phyloP scores from a whole-genome alignment of 1,140 invertebrate genomes.

The Macrotrachela quadricornifera region DNA sequence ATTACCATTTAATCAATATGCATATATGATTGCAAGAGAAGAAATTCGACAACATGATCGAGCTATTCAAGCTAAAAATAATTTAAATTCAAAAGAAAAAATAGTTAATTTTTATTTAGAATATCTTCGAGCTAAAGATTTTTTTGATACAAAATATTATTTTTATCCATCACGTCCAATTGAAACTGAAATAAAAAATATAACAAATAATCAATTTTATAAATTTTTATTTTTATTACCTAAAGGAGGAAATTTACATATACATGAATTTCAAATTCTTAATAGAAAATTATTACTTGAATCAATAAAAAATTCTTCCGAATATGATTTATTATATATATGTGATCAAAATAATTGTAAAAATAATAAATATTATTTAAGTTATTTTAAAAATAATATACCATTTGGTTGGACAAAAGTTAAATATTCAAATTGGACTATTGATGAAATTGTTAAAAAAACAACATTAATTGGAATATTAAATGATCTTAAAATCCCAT shows the following conservation, averaged over 20 bases:
- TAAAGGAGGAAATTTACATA: constrained; percentile 8
- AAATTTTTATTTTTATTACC: constrained; percentile 1
- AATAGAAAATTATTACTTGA: constrained; percentile 4
- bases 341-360: background rate
- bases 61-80: background rate
- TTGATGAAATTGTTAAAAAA: background rate
- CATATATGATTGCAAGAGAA: background rate
- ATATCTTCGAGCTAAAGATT: background rate
- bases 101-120: constrained; percentile 4
- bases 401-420: background rate
- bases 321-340: constrained; percentile 1
- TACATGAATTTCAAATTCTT: constrained; percentile 4
- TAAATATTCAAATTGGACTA: constrained; percentile 6
- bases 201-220: background rate
- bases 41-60: no score
- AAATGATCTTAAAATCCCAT: background rate
- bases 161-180: constrained; percentile 7
- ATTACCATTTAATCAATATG: constrained; percentile 6
- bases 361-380: background rate
- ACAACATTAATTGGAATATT: constrained; percentile 4
- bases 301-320: background rate
- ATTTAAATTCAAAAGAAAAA: background rate
- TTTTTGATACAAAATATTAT: background rate
- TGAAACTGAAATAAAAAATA: background rate
- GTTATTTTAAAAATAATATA: background rate